Percentiles rank a stretch among this genome's conserved stretches.
Conservation (phyloP, 2,888 invertebrate species). For the Clistopyga incitator region DNA sequence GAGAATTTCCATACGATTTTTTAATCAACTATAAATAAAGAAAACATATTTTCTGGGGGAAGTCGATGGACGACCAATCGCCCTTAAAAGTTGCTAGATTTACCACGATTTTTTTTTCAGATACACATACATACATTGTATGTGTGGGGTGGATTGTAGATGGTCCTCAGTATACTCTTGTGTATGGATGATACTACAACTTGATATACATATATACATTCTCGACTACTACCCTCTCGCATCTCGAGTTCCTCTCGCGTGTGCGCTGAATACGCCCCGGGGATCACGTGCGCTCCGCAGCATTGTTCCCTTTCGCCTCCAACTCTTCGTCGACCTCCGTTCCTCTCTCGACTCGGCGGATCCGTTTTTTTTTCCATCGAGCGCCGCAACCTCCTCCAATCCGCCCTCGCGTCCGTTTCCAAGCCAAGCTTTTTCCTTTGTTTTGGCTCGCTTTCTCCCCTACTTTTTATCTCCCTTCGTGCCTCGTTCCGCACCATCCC, state of each 20-base stretch:
- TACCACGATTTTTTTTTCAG: not conserved
- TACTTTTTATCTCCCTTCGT: constrained; percentile 43
- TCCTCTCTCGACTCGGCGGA: constrained; percentile 12
- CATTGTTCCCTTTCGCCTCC: constrained; percentile 67
- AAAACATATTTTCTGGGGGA: no score
- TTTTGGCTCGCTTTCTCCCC: constrained; percentile 48
- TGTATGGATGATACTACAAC: not conserved
- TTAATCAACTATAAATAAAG: no score
- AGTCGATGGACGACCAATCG: no score
- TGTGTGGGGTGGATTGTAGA: not conserved
- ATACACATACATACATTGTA: not conserved
- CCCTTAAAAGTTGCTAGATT: no score
- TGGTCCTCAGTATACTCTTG: not conserved
- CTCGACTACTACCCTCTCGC: constrained; percentile 61
- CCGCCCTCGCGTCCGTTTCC: constrained; percentile 55
- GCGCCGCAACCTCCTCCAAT: constrained; percentile 26
- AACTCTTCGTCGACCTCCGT: constrained; percentile 35
- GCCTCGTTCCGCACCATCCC: constrained; percentile 37
- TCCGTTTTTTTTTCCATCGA: constrained; percentile 34
- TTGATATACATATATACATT: not conserved
- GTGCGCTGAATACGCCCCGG: constrained; percentile 69
- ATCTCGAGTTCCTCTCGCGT: constrained; percentile 54
- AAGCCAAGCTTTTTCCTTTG: constrained; percentile 44
- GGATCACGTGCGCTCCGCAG: constrained; percentile 62
- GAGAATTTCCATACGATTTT: no score